Evolutionary conservation across 2,113 vertebrate species (phyloP).

Genomic region (Canis aureus): DNA sequence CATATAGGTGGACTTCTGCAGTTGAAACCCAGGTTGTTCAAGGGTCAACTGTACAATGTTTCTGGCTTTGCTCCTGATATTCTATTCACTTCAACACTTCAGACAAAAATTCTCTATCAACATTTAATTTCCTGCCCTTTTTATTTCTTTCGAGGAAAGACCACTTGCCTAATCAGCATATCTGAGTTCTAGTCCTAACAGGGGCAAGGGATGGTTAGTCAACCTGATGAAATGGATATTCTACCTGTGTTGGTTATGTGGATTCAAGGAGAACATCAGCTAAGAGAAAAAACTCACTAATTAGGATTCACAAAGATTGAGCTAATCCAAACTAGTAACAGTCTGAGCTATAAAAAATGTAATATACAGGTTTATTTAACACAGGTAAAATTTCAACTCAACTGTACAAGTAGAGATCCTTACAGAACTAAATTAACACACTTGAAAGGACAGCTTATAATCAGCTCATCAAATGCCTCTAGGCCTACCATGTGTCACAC

Average conservation of each 20-base stretch:
- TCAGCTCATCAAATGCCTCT: background rate
- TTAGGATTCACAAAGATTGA: constrained; percentile 50
- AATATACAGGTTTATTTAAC: constrained; percentile 47
- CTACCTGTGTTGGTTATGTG: constrained; percentile 19
- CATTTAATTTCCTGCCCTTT: constrained; percentile 31
- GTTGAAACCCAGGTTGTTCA: background rate
- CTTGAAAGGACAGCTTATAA: constrained; percentile 3
- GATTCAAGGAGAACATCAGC: constrained; percentile 13
- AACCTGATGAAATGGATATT: constrained; percentile 22
- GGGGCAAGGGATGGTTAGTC: background rate
- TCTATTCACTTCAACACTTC: constrained; percentile 18
- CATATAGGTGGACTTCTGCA: background rate
- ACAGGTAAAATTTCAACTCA: constrained; percentile 28
- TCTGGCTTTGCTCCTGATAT: constrained; percentile 20
- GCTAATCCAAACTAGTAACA: constrained; percentile 30
- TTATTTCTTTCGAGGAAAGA: constrained; percentile 52
- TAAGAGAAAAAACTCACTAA: background rate
- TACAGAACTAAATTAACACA: constrained; percentile 44
- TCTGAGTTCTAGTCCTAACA: constrained; percentile 11
- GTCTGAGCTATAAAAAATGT: background rate
- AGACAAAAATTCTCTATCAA: constrained; percentile 37
- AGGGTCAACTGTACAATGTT: background rate
- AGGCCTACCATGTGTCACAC: background rate
- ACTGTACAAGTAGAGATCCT: background rate
- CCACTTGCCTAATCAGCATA: constrained; percentile 7